These are phyloP conservation scores for Xylota sylvarum DNA, from an alignment of 2,888 invertebrate genomes.

Conservation along the genomic window DNA sequence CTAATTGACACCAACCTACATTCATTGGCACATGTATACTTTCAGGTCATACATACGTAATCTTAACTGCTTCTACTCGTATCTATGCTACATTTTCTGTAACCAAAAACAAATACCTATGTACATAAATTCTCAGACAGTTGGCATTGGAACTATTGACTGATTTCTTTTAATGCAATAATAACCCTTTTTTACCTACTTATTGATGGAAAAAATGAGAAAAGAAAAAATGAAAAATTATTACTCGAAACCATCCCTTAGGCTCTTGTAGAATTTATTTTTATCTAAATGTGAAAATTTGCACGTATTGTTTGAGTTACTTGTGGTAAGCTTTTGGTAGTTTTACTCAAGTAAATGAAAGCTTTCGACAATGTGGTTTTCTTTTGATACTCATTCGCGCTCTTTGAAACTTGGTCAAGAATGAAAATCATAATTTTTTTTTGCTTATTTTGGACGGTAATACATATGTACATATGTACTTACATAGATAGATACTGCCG, in stretches of 20 bases:
- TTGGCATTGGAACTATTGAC: constrained; percentile 75
- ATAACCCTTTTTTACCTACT: constrained; percentile 66
- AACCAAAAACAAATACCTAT: neutral
- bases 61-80: neutral
- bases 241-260: constrained; percentile 70
- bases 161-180: constrained; percentile 52
- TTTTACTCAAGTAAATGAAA: constrained; percentile 57
- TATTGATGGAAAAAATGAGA: constrained; percentile 4
- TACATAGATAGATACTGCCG: neutral
- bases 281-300: neutral
- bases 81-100: neutral
- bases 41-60: neutral
- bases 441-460: neutral
- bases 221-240: constrained; percentile 1
- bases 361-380: constrained; percentile 22
- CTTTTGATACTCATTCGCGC: constrained; percentile 11
- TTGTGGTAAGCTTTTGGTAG: constrained; percentile 42
- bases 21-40: neutral
- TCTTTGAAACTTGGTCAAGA: neutral
- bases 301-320: constrained; percentile 54
- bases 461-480: neutral
- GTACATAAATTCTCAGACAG: constrained; percentile 22
- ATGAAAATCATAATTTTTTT: neutral
- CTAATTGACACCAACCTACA: constrained; percentile 1
- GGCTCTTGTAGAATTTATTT: constrained; percentile 10